Evolutionary conservation across 1,140 invertebrate genomes (phyloP), one percentile per base, ranked within the genome.

Genomic region (Maconellicoccus hirsutus): DNA sequence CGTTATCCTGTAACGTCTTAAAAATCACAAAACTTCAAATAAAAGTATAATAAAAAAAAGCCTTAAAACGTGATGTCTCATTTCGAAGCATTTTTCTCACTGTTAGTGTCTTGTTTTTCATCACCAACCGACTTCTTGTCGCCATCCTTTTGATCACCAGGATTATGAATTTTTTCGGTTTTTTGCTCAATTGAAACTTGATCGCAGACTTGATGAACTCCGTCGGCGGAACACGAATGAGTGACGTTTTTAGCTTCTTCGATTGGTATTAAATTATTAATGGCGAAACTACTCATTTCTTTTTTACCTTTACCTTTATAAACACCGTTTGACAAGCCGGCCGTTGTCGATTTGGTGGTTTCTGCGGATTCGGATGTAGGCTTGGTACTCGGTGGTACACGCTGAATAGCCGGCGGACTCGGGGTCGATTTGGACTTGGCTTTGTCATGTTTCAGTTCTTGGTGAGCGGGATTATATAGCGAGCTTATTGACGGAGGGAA

Each of bases 401-500:
- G 42, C n/a, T 52, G 42, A 52, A 52, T 19, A 3, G 42, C 42
- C 42, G 42, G 42, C 4, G 42, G 42, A 16, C 12, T 16, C 4
- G 74, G 74, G 19, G 74, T 59, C 8, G 71, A 63, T 21, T 70
- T 22, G 10, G 70, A 69, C 29, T 29, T 70, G n/a, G 25, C 1
- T 16, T 73, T 71, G 21, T 71, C 39, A 16, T 70, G 71, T 38
- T 63, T 63, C 19, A 63, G 70, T 33, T 73, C 71, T 19, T 71
- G 66, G 25, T 74, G 72, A 73, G 74, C 4, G 75, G n/a, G 76
- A 63, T 77, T 77, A 42, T 76, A 76, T 7, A 77, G 70, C 70
- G 75, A 74, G 61, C 73, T 75, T 12, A 77, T 75, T 0, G 75
- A 75, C 16, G 76, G 76, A 0, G 76, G 76, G 14, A 76, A 72